phyloP scores from a whole-genome alignment of 2,888 invertebrate species.

The Drosophila paramelanica region DNA sequence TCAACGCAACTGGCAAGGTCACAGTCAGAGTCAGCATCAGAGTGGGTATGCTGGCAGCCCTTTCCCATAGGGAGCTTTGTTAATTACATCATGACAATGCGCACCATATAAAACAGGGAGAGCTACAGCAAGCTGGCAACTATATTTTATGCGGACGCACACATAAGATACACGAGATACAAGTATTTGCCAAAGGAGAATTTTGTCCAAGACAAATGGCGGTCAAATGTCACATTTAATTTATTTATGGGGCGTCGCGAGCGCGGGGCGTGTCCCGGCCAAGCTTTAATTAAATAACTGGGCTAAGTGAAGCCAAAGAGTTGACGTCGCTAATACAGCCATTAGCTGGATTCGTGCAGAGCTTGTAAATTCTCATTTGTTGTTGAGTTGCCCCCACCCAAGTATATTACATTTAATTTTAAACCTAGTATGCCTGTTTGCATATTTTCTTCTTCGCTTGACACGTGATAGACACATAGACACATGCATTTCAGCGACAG shows the following conservation, averaged over 20 bases:
- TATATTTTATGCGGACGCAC: slow-evolving; percentile 41
- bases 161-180: slow-evolving; percentile 33
- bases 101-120: slow-evolving; percentile 53
- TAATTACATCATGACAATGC: slow-evolving; percentile 68
- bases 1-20: slow-evolving; percentile 66
- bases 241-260: slow-evolving; percentile 63
- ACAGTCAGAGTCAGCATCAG: neutral
- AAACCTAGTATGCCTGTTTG: neutral
- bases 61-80: slow-evolving; percentile 28
- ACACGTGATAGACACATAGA: neutral
- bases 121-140: slow-evolving; percentile 20
- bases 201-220: slow-evolving; percentile 71
- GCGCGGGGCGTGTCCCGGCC: slow-evolving; percentile 15
- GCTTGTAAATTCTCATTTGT: slow-evolving; percentile 63
- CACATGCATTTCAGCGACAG: neutral
- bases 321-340: slow-evolving; percentile 68
- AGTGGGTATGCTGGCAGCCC: slow-evolving; percentile 9
- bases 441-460: neutral
- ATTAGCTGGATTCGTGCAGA: slow-evolving; percentile 63
- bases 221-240: slow-evolving; percentile 79
- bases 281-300: slow-evolving; percentile 74
- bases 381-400: neutral
- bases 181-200: slow-evolving; percentile 62
- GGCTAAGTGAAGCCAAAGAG: slow-evolving; percentile 72
- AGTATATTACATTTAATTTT: neutral